These are phyloP conservation scores for Pyxicephalus adspersus DNA, from an alignment of 2,113 vertebrate species.

Conservation along the genomic window DNA sequence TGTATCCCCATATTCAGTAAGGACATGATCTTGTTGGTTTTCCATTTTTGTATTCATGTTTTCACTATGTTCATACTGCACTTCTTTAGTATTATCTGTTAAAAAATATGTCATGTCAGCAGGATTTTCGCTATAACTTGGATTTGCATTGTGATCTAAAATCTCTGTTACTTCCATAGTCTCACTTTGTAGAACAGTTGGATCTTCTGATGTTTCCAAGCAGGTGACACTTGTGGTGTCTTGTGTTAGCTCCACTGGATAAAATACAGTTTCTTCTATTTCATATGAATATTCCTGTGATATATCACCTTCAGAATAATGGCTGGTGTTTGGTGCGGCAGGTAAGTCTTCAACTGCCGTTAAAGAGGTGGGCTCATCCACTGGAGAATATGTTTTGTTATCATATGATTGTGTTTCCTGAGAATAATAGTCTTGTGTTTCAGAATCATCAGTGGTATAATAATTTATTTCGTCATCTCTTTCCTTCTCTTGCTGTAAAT, in stretches of 20 bases:
- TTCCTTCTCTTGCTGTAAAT: constrained; percentile 68
- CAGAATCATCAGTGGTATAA: constrained; percentile 57
- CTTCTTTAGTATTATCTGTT: constrained; percentile 27
- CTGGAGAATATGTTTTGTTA: constrained; percentile 54
- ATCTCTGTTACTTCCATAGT: constrained; percentile 58
- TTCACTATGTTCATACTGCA: constrained; percentile 1
- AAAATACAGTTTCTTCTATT: constrained; percentile 54
- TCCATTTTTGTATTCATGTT: background rate
- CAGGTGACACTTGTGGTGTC: constrained; percentile 37
- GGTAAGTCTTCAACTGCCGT: constrained; percentile 57
- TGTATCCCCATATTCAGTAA: background rate
- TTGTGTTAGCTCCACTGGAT: constrained; percentile 42
- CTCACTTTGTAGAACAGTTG: constrained; percentile 53
- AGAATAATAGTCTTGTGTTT: constrained; percentile 62
- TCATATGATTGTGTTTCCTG: constrained; percentile 61
- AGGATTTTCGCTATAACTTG: constrained; percentile 53
- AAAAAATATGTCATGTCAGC: constrained; percentile 50
- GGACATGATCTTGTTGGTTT: background rate
- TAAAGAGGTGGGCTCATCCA: constrained; percentile 57
- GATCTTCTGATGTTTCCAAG: constrained; percentile 47
- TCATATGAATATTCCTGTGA: constrained; percentile 42
- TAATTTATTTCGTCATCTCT: constrained; percentile 62
- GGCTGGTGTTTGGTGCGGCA: constrained; percentile 43
- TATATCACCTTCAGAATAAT: constrained; percentile 51
- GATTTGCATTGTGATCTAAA: constrained; percentile 71